Percentiles rank a stretch among this genome's conserved stretches.
phyloP scores from a whole-genome alignment of 2,113 vertebrate genomes.

The Notothenia coriiceps region DNA sequence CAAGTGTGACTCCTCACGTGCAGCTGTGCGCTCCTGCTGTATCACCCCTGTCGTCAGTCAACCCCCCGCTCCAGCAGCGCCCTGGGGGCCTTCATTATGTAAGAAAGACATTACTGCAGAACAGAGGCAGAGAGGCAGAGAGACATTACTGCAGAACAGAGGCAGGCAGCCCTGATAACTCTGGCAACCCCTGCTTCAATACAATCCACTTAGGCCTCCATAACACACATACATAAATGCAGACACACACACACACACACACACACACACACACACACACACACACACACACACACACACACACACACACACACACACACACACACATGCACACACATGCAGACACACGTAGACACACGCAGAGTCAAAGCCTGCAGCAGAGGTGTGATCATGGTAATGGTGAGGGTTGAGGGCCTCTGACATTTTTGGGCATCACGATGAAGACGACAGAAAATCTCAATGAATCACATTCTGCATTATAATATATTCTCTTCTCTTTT shows the following conservation, averaged over 20 bases:
- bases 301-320: background rate
- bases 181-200: constrained; percentile 62
- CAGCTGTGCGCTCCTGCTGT: constrained; percentile 75
- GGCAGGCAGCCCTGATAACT: constrained; percentile 68
- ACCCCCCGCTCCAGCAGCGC: constrained; percentile 68
- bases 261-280: constrained; percentile 12
- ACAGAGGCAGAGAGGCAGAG: constrained; percentile 61
- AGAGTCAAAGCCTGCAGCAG: constrained; percentile 27
- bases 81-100: constrained; percentile 83
- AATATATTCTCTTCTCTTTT: constrained; percentile 24
- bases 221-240: constrained; percentile 26
- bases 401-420: constrained; percentile 34
- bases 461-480: constrained; percentile 44
- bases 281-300: constrained; percentile 17
- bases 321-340: too few relatives aligned
- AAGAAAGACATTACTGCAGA: constrained; percentile 82
- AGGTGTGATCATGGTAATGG: constrained; percentile 44
- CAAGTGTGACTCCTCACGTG: constrained; percentile 63
- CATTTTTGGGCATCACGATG: constrained; percentile 25
- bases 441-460: constrained; percentile 42
- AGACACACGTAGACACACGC: too few relatives aligned
- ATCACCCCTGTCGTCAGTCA: constrained; percentile 74
- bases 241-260: constrained; percentile 6
- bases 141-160: constrained; percentile 70
- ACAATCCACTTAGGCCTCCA: constrained; percentile 37